Percentiles rank a stretch among this genome's conserved stretches.
These are phyloP conservation scores for Heterotilapia buettikoferi DNA, from an alignment of 2,113 vertebrate genomes.

Conservation along the genomic window DNA sequence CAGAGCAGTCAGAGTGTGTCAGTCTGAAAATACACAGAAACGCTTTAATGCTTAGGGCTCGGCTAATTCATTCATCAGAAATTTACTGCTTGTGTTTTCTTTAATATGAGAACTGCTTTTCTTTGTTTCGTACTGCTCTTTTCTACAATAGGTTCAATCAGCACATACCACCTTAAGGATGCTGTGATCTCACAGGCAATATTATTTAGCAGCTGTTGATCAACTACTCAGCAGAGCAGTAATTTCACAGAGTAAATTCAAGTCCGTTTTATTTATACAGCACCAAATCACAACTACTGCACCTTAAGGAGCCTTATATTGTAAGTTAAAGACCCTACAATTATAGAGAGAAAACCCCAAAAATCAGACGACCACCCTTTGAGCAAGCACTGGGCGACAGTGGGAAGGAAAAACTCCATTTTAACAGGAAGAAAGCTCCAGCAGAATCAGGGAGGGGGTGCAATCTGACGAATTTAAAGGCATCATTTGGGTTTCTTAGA, in stretches of 20 bases:
- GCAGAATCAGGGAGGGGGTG: background rate
- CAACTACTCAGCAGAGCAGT: background rate
- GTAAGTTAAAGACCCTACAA: background rate
- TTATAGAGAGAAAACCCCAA: background rate
- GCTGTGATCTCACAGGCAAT: background rate
- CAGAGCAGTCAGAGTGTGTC: background rate
- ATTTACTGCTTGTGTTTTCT: background rate
- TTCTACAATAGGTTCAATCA: background rate
- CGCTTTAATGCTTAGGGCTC: background rate
- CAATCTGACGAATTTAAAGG: background rate
- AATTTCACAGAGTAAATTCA: background rate
- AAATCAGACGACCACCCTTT: background rate
- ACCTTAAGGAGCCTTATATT: background rate
- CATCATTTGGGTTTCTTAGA: background rate
- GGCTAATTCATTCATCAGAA: background rate
- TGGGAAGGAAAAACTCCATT: background rate
- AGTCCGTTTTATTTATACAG: background rate
- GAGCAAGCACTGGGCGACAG: background rate
- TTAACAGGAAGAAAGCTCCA: background rate
- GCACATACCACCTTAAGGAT: background rate
- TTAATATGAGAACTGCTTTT: background rate
- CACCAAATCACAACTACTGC: background rate
- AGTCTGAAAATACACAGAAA: constrained; percentile 14
- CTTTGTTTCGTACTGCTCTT: background rate
- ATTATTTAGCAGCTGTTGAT: background rate